phyloP scores from a whole-genome alignment of 1,140 invertebrate species.

The Rhagoletis pomonella region DNA sequence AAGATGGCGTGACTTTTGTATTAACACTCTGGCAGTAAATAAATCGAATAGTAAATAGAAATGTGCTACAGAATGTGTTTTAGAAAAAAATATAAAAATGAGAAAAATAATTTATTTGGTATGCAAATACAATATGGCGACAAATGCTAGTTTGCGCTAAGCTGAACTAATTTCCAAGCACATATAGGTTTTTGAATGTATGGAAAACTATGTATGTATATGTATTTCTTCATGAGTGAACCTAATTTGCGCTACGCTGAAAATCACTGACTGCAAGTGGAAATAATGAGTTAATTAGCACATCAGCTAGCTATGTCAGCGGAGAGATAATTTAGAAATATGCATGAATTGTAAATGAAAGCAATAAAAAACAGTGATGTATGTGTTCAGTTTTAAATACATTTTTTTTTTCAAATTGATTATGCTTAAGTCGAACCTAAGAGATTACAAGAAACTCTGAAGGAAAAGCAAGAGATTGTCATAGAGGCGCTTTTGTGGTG shows the following conservation, averaged over 20 bases:
- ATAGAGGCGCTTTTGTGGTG: too few relatives aligned
- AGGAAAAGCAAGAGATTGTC: too few relatives aligned
- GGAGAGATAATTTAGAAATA: neutral
- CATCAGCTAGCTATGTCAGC: neutral
- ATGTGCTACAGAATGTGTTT: neutral
- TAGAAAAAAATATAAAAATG: too few relatives aligned
- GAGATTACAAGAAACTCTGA: too few relatives aligned
- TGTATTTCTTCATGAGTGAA: neutral
- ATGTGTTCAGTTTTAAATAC: too few relatives aligned
- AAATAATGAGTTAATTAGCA: neutral
- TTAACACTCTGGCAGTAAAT: neutral
- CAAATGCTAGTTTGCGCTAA: neutral
- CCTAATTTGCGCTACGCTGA: neutral
- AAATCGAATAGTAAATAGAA: conserved; percentile 4
- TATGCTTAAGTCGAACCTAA: too few relatives aligned
- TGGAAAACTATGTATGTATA: neutral
- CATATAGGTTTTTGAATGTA: neutral
- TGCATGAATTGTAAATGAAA: neutral
- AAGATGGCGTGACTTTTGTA: neutral
- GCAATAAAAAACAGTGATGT: too few relatives aligned
- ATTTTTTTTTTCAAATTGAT: too few relatives aligned
- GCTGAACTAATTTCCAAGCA: neutral
- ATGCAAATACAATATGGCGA: neutral
- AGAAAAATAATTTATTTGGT: neutral
- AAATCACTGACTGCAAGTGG: neutral